Conservation (phyloP, 1,140 invertebrate species). For the Danaus melanippus region DNA sequence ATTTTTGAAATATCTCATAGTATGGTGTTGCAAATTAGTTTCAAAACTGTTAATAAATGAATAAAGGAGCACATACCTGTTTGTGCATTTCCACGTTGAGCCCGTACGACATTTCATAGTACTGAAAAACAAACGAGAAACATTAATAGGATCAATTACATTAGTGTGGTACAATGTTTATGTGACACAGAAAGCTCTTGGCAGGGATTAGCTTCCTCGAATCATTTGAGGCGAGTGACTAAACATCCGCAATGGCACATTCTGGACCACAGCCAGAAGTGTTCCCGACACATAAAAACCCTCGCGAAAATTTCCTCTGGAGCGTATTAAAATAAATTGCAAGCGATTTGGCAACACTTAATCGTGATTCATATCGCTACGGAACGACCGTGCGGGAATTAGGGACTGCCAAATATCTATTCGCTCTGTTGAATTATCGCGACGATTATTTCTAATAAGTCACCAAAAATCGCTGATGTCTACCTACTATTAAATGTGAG, state of each 20-base stretch:
- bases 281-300: conserved; percentile 70
- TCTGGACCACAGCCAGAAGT: conserved; percentile 62
- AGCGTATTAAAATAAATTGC: conserved; percentile 72
- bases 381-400: conserved; percentile 55
- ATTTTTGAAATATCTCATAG: conserved; percentile 17
- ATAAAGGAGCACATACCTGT: conserved; percentile 82
- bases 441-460: conserved; percentile 3
- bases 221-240: conserved; percentile 66
- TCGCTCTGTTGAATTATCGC: conserved; percentile 38
- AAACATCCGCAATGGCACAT: conserved; percentile 62
- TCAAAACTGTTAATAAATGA: conserved; percentile 6
- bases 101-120: conserved; percentile 99
- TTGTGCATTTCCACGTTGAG: conserved; percentile 99
- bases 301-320: conserved; percentile 64
- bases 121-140: conserved; percentile 83
- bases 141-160: conserved; percentile 52
- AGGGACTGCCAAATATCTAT: conserved; percentile 60
- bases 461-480: too few relatives aligned
- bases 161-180: conserved; percentile 40
- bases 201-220: conserved; percentile 62
- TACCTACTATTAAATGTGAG: too few relatives aligned
- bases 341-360: conserved; percentile 70
- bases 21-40: conserved; percentile 2
- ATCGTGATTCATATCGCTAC: conserved; percentile 68
- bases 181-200: conserved; percentile 55